phyloP scores from a whole-genome alignment of 2,888 invertebrate genomes.

The Cerceris ruficornis region DNA sequence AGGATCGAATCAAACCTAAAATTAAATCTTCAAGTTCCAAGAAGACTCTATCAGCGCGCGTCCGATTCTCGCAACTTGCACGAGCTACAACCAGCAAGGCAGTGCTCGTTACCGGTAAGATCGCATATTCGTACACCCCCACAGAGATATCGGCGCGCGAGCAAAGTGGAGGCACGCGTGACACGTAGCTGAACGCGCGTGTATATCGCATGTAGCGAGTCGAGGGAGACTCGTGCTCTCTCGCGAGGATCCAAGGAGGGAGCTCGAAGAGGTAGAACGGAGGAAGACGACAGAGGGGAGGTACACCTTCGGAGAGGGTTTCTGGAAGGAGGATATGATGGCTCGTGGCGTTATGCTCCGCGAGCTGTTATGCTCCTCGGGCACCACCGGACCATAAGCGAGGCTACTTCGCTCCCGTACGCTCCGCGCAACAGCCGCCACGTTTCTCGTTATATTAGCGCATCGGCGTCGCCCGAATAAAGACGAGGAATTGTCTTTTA shows the following conservation, averaged over 20 bases:
- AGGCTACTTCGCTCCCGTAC: conserved; percentile 73
- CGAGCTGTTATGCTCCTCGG: conserved; percentile 80
- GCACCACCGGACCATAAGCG: conserved; percentile 81
- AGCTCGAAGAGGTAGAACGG: conserved; percentile 35
- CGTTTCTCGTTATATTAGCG: conserved; percentile 80
- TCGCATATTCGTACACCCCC: conserved; percentile 17
- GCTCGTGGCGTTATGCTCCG: conserved; percentile 81
- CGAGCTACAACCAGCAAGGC: too few relatives aligned
- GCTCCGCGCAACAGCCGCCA: conserved; percentile 67
- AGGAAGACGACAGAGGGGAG: conserved; percentile 44
- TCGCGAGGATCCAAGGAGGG: conserved; percentile 23
- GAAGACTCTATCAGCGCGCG: too few relatives aligned
- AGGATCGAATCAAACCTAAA: too few relatives aligned
- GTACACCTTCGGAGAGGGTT: conserved; percentile 66
- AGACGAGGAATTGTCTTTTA: conserved; percentile 42
- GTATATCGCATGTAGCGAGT: conserved; percentile 11
- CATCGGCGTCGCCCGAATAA: conserved; percentile 76
- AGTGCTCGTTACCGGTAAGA: too few relatives aligned
- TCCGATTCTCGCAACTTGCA: too few relatives aligned
- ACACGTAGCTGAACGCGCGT: conserved; percentile 41
- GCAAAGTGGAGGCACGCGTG: conserved; percentile 42
- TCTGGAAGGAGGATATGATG: conserved; percentile 80
- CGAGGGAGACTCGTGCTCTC: conserved; percentile 43
- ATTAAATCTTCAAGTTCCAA: too few relatives aligned
- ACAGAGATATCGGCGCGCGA: conserved; percentile 1